Evolutionary conservation across 2,797 vertebrate genomes (phyloP), one percentile per base, ranked within the genome.

Genomic region (Neosilurus hyrtlii): DNA sequence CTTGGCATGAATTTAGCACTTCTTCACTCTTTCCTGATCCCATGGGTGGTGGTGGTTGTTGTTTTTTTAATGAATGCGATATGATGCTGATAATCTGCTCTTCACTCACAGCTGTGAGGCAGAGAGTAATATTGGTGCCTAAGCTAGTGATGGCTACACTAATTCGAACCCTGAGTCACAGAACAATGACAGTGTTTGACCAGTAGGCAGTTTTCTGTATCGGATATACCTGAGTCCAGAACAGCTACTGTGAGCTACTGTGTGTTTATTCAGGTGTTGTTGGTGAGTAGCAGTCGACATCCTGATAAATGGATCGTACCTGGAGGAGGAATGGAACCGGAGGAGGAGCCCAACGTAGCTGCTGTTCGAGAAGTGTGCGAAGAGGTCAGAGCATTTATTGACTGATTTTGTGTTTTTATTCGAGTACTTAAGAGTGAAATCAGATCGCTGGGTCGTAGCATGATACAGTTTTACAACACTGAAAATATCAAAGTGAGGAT

Each of bases 261-360:
- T 74, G 68, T 83, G 18, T 82, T 54, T 84, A 15, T 82, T 2
- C 91, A 99, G 98, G 98, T 99, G 88, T 92, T 99, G 88, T 92
- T 99, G 74, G 98, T 99, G 88, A 99, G 97, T 93, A 99, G 97
- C 74, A 99, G 97, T 92, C 95, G 98, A 86, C 95, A 99, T 91
- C 97, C 97, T 1, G 98, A 99, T 84, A 97, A 97, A 91, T 99
- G 98, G 98, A 99, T 99, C 63, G 98, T 99, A 86, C 98, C 98
- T 10, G 98, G 98, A 78, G 98, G 98, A 24, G 98, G 98, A 86
- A 97, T 99, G 97, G 98, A 99, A 92, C 98, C 98, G 0, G 96
- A 98, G 82, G 98, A 99, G 91, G 98, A 99, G 91, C 97, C 98
- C 4, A 94, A 91, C 51, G 93, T 96, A 88, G 98, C 98, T 0